Base-by-base conservation (phyloP, 2,113 vertebrate species). In the Hippolais icterina region DNA sequence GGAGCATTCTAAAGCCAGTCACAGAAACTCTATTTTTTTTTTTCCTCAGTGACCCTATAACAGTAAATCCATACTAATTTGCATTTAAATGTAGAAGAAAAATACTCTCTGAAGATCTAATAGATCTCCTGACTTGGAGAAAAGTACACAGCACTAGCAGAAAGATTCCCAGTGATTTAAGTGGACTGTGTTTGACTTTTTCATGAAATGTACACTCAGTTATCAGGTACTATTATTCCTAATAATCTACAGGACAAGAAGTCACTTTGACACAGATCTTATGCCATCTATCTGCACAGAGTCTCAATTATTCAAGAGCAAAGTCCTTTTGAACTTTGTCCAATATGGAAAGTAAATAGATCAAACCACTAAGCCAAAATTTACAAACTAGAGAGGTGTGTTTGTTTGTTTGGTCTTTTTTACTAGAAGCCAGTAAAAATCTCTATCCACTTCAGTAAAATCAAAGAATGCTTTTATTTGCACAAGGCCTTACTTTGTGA, bases 391-490 rank as follows among this genome's bases (percentile, higher is more conserved):
- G 64, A 87, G 68, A 72, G 33, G 2, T n/a, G n/a, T n/a, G n/a
- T n/a, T n/a, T n/a, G n/a, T n/a, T n/a, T n/a, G n/a, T 1, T 0
- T n/a, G 46, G 5, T 5, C 35, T 53, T 75, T 85, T 47, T 31
- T 1, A 65, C 59, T 83, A 41, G 44, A 72, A 64, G 5, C 2
- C 15, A 39, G 10, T 5, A 72, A 9, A 83, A 94, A 35, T 66
- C 44, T 10, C 16, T 66, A 47, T 6, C 31, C 29, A 28, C 16
- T 71, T 72, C 3, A 82, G 18, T 25, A 65, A 80, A 94, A 94
- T 66, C 47, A 72, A 77, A 70, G 24, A 83, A 60, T 46, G 24
- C 9, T 56, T 77, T 77, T 74, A 77, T 44, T 29, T 56, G 25
- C 29, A 77, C 3, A 18, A 57, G 24, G 6, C 4, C 24, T 66